These are phyloP conservation scores for Perdita meconis DNA, from an alignment of 2,888 invertebrate genomes.

Conservation along the genomic window DNA sequence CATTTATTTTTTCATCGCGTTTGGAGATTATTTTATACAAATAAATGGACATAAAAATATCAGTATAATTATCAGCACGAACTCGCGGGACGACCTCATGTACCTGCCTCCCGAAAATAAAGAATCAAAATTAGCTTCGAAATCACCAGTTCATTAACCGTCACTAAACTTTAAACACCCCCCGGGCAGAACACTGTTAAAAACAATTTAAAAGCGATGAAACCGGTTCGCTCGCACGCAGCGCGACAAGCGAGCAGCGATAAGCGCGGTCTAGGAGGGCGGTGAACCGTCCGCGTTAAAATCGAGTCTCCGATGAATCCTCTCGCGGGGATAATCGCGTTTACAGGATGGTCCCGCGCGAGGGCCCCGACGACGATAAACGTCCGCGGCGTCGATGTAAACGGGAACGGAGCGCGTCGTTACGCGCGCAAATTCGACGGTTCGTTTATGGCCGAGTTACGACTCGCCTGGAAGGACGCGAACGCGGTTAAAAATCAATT, in stretches of 20 bases:
- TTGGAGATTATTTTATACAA: too few relatives aligned
- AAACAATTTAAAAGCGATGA: neutral
- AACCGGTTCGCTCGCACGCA: neutral
- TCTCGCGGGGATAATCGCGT: conserved; percentile 22
- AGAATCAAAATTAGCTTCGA: too few relatives aligned
- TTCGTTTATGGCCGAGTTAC: conserved; percentile 37
- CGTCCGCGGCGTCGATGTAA: neutral
- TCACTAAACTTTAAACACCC: neutral
- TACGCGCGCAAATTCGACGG: conserved; percentile 25
- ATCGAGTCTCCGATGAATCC: neutral
- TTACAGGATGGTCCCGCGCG: conserved; percentile 11
- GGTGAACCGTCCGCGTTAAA: neutral
- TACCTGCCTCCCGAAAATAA: too few relatives aligned
- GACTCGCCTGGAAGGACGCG: conserved; percentile 20
- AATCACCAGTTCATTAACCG: too few relatives aligned
- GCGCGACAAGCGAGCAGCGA: neutral
- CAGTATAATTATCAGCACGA: too few relatives aligned
- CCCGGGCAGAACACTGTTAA: neutral
- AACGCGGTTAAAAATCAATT: conserved; percentile 54
- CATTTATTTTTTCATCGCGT: too few relatives aligned
- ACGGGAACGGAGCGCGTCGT: conserved; percentile 17
- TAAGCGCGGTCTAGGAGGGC: neutral
- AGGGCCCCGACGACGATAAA: conserved; percentile 7
- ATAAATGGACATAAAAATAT: too few relatives aligned
- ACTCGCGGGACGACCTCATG: too few relatives aligned